These are phyloP conservation scores for Drosophila triauraria DNA, from an alignment of 1,140 invertebrate genomes.

Conservation along the genomic window DNA sequence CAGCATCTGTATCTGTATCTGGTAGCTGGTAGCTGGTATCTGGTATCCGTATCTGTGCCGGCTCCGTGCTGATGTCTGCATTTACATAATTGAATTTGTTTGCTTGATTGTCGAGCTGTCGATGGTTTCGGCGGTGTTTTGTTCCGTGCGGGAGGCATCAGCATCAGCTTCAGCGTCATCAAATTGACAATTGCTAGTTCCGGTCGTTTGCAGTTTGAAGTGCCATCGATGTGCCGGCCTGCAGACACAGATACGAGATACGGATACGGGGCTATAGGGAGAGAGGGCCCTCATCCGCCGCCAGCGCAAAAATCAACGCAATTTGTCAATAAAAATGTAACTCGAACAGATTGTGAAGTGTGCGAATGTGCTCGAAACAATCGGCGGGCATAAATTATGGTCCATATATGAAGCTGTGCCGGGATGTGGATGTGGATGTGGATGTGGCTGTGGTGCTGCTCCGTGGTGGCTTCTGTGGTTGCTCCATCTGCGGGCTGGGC, in stretches of 20 bases:
- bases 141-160: constrained; percentile 64
- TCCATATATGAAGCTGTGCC: constrained; percentile 40
- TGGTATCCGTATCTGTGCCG: constrained; percentile 1
- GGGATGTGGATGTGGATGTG: constrained; percentile 1
- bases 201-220: constrained; percentile 83
- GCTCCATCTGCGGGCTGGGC: constrained; percentile 45
- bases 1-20: constrained; percentile 24
- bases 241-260: constrained; percentile 19
- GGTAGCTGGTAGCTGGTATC: constrained; percentile 6
- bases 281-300: constrained; percentile 56
- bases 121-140: constrained; percentile 51
- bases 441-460: background rate
- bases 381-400: constrained; percentile 78
- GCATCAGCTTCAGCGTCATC: constrained; percentile 30
- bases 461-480: constrained; percentile 22
- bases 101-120: constrained; percentile 82
- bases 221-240: constrained; percentile 73
- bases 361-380: constrained; percentile 82
- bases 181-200: constrained; percentile 83
- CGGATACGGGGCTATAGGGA: background rate
- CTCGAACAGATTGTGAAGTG: constrained; percentile 82
- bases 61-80: constrained; percentile 73
- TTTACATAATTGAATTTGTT: constrained; percentile 85
- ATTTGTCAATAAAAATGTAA: constrained; percentile 85
- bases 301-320: constrained; percentile 81